Evolutionary conservation across 2,797 vertebrate genomes (phyloP).

Genomic region (Karalla daura): DNA sequence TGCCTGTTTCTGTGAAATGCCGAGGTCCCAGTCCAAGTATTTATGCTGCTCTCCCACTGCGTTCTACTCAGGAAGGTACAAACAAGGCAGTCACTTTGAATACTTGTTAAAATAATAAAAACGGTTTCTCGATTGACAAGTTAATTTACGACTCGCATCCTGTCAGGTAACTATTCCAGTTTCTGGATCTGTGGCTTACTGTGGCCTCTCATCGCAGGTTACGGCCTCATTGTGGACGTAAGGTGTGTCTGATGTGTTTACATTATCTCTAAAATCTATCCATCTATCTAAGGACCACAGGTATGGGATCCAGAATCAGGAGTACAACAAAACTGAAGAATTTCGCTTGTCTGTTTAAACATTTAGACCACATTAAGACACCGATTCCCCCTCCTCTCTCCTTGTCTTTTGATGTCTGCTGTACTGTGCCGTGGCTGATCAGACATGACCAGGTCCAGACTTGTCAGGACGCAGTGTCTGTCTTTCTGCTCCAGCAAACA

Average conservation of each 20-base stretch:
- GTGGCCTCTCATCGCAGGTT: neutral
- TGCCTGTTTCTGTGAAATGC: constrained; percentile 57
- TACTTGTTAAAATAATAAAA: neutral
- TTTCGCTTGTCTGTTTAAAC: constrained; percentile 23
- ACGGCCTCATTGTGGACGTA: neutral
- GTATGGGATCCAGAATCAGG: neutral
- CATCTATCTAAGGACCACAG: neutral
- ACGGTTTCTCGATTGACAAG: neutral
- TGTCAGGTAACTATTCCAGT: neutral
- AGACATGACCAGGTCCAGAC: constrained; percentile 66
- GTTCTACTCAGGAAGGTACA: constrained; percentile 2
- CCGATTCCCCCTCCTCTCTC: neutral
- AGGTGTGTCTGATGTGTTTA: neutral
- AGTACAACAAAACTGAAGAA: constrained; percentile 1
- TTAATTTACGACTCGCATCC: neutral
- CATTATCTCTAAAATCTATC: too few species aligned
- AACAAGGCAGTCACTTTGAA: constrained; percentile 7
- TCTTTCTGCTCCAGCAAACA: constrained; percentile 56
- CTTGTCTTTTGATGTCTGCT: constrained; percentile 51
- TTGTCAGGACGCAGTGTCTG: constrained; percentile 64
- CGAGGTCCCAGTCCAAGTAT: constrained; percentile 40
- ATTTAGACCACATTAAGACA: constrained; percentile 29
- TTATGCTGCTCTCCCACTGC: constrained; percentile 13
- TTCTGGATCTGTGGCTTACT: neutral
- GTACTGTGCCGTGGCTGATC: constrained; percentile 45